Evolutionary conservation across 1,140 invertebrate species (phyloP).

Genomic region (Ceratina calcarata): DNA sequence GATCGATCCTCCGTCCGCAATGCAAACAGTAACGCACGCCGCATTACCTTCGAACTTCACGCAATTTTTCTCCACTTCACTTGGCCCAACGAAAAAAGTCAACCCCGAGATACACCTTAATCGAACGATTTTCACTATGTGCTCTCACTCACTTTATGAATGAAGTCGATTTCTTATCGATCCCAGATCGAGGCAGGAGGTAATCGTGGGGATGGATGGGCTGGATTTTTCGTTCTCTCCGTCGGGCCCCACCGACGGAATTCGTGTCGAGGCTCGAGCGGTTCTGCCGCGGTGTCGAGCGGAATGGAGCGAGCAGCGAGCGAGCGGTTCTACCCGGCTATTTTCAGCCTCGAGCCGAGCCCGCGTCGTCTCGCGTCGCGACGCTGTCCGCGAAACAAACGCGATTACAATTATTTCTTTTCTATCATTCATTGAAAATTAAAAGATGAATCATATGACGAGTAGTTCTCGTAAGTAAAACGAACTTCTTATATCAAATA

Average conservation of each 20-base stretch:
- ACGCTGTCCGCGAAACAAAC: not conserved
- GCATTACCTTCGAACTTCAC: constrained; percentile 31
- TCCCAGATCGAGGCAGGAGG: not conserved
- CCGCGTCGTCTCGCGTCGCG: constrained; percentile 41
- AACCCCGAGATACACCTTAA: constrained; percentile 11
- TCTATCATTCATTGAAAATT: too few species aligned
- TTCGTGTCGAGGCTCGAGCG: constrained; percentile 66
- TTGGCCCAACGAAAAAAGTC: not conserved
- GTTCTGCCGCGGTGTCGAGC: constrained; percentile 62
- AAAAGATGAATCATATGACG: too few species aligned
- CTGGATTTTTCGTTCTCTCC: constrained; percentile 43
- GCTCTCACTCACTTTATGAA: constrained; percentile 7
- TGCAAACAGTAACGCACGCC: constrained; percentile 35
- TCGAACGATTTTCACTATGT: not conserved
- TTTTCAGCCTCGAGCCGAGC: constrained; percentile 73
- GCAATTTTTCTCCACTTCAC: constrained; percentile 9
- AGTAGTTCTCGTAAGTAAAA: too few species aligned
- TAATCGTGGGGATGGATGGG: constrained; percentile 35
- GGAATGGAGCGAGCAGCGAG: constrained; percentile 45
- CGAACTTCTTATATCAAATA: too few species aligned
- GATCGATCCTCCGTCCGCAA: constrained; percentile 31
- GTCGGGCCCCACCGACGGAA: constrained; percentile 61
- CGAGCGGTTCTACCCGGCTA: constrained; percentile 63
- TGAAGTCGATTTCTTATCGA: constrained; percentile 24
- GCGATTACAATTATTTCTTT: too few species aligned